These are phyloP conservation scores for Patiria pectinifera DNA, from an alignment of 53 echinoderm and acorn worm genomes.

Conservation along the genomic window DNA sequence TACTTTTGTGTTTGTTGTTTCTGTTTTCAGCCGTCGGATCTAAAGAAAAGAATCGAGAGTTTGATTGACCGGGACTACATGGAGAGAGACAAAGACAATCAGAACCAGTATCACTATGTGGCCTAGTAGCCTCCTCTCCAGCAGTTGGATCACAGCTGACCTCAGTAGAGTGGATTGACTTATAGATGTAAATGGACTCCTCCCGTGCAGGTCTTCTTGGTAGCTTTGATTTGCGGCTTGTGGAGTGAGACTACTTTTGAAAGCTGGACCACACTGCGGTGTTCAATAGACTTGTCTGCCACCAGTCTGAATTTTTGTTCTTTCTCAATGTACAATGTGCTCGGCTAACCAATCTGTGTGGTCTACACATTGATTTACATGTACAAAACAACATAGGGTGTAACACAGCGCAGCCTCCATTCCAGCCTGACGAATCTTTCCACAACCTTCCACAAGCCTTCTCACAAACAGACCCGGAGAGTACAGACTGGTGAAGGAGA, in stretches of 20 bases:
- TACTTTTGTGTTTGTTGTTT: background rate
- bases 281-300: slow-evolving; percentile 37
- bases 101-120: slow-evolving; percentile 97
- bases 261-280: slow-evolving; percentile 8
- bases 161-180: slow-evolving; percentile 12
- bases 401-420: slow-evolving; percentile 24
- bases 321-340: background rate
- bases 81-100: slow-evolving; percentile 97
- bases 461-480: background rate
- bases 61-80: slow-evolving; percentile 98
- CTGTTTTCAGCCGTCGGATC: slow-evolving; percentile 88
- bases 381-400: background rate
- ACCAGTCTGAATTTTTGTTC: background rate
- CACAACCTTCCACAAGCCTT: no score
- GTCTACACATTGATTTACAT: background rate
- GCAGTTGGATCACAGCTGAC: background rate
- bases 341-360: background rate
- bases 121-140: slow-evolving; percentile 74
- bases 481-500: slow-evolving; percentile 5
- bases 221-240: slow-evolving; percentile 13
- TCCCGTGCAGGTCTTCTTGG: slow-evolving; percentile 48
- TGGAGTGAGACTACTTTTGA: slow-evolving; percentile 8
- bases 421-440: slow-evolving; percentile 34
- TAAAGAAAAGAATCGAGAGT: slow-evolving; percentile 99
- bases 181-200: slow-evolving; percentile 7